Evolutionary conservation across 1,140 invertebrate species (phyloP).

Genomic region (Aphelenchoides avenae): DNA sequence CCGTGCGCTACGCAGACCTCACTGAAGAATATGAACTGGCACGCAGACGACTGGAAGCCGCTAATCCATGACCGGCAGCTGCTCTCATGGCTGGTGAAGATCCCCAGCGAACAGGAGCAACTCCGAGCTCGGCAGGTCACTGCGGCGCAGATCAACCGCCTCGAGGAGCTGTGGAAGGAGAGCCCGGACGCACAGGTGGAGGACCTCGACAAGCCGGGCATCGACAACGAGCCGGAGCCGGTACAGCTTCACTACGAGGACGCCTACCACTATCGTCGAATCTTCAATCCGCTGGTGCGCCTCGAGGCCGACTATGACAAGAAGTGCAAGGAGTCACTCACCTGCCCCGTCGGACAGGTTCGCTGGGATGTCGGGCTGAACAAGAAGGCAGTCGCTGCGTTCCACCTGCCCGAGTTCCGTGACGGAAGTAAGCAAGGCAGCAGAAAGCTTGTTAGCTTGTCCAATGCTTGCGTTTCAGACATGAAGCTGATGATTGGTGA

Average conservation of each 20-base stretch:
- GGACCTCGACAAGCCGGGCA: conserved; percentile 90
- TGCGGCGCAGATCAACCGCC: conserved; percentile 89
- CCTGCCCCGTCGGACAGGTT: conserved; percentile 95
- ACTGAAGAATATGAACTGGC: conserved; percentile 96
- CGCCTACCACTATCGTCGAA: conserved; percentile 91
- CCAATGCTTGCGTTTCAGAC: conserved; percentile 25
- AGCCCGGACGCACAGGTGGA: conserved; percentile 79
- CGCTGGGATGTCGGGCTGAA: conserved; percentile 97
- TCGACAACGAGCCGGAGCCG: conserved; percentile 67
- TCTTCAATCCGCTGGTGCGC: conserved; percentile 93
- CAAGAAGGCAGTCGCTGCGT: conserved; percentile 95
- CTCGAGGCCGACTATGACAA: conserved; percentile 98
- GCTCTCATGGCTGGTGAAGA: conserved; percentile 91
- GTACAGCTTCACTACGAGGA: conserved; percentile 89
- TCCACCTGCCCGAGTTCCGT: conserved; percentile 92
- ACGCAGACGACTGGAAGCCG: conserved; percentile 89
- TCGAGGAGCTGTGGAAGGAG: conserved; percentile 94
- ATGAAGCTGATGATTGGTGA: conserved; percentile 99
- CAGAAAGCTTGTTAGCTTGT: conserved; percentile 1
- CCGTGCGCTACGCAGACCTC: conserved; percentile 94
- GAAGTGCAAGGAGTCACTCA: conserved; percentile 93
- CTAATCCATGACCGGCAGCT: conserved; percentile 89
- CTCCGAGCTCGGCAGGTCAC: conserved; percentile 87
- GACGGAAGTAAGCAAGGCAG: conserved; percentile 65
- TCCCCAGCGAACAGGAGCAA: conserved; percentile 90